Conservation (phyloP, 2,888 invertebrate genomes). For the Bugula neritina region DNA sequence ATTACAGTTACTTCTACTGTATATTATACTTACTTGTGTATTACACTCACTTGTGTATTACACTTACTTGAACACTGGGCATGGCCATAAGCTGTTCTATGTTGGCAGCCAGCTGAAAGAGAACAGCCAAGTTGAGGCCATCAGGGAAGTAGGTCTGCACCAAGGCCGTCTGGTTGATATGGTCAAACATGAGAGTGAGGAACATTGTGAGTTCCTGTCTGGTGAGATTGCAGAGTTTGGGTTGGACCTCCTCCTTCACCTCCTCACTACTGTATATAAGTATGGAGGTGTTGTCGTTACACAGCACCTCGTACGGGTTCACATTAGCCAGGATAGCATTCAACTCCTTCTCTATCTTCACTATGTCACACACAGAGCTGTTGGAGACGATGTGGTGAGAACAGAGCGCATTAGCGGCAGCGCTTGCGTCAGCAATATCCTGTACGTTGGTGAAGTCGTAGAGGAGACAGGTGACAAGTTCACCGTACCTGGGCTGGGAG, state of each 20-base stretch:
- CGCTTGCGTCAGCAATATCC: neutral
- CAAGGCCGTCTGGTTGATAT: conserved; percentile 28
- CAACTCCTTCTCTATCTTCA: neutral
- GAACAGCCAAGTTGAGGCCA: neutral
- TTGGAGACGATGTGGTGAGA: conserved; percentile 7
- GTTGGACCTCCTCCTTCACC: neutral
- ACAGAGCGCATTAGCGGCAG: neutral
- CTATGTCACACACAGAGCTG: conserved; percentile 3
- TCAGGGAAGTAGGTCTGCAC: conserved; percentile 4
- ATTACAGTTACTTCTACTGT: too few species aligned
- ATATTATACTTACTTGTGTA: too few species aligned
- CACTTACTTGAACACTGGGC: conserved; percentile 5
- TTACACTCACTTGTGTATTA: too few species aligned
- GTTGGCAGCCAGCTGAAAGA: neutral
- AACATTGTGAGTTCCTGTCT: conserved; percentile 28
- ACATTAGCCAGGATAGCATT: neutral
- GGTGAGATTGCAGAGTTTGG: conserved; percentile 30
- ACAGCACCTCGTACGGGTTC: neutral
- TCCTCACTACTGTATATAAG: conserved; percentile 1
- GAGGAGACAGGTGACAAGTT: neutral
- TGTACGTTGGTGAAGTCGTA: neutral
- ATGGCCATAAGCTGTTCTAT: neutral
- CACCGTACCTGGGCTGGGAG: conserved; percentile 16
- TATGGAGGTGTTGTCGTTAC: neutral
- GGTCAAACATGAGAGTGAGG: conserved; percentile 25